phyloP scores from a whole-genome alignment of 1,140 invertebrate species.

The Riptortus pedestris region DNA sequence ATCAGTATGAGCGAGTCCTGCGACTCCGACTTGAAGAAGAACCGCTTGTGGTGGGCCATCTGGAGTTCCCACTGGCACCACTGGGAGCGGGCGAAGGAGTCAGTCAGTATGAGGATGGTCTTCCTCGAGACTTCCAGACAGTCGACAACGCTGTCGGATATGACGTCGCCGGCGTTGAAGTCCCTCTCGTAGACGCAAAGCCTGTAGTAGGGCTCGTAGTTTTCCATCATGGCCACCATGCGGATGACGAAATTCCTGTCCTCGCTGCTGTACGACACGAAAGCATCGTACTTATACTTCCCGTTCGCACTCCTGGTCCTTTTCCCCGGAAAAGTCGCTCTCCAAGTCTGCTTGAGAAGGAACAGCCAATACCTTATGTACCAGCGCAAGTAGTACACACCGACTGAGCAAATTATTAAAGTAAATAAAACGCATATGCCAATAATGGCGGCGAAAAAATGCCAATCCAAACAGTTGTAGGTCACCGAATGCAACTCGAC shows the following conservation, averaged over 20 bases:
- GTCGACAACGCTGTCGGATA: slow-evolving; percentile 48
- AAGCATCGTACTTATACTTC: slow-evolving; percentile 49
- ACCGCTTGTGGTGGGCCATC: slow-evolving; percentile 39
- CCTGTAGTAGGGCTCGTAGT: slow-evolving; percentile 38
- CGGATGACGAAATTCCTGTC: slow-evolving; percentile 49
- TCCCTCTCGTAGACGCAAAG: slow-evolving; percentile 55
- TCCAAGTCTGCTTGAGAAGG: slow-evolving; percentile 2
- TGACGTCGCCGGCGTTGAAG: slow-evolving; percentile 50
- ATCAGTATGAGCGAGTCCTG: slow-evolving; percentile 49
- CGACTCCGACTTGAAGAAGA: slow-evolving; percentile 25
- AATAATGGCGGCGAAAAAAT: neutral
- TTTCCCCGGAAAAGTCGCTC: slow-evolving; percentile 2
- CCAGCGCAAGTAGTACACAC: slow-evolving; percentile 17
- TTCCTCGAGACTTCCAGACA: slow-evolving; percentile 48
- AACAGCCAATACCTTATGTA: slow-evolving; percentile 21
- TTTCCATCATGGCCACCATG: slow-evolving; percentile 46
- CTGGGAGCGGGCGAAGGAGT: slow-evolving; percentile 50
- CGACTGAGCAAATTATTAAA: neutral
- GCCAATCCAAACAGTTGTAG: neutral
- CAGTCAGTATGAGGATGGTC: slow-evolving; percentile 51
- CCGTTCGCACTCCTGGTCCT: neutral
- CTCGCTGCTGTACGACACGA: slow-evolving; percentile 53
- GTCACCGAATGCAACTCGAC: neutral
- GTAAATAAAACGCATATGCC: neutral
- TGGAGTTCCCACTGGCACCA: slow-evolving; percentile 58